phyloP scores from a whole-genome alignment of 2,797 vertebrate genomes.

The Hemibagrus guttatus region DNA sequence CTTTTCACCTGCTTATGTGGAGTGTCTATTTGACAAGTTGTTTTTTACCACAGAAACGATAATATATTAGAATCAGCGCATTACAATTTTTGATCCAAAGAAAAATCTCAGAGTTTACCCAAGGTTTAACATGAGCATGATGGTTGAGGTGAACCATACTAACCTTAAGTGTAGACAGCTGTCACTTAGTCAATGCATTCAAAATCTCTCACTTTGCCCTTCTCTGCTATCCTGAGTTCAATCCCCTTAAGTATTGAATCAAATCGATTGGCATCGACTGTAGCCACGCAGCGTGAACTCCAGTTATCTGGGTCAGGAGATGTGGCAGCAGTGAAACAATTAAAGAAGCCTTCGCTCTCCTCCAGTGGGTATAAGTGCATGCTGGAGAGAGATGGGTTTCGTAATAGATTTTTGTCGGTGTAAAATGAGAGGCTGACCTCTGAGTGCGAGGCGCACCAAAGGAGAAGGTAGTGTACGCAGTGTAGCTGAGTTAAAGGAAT shows the following conservation, averaged over 20 bases:
- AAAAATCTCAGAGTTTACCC: slow-evolving; percentile 5
- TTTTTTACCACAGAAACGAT: neutral
- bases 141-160: slow-evolving; percentile 12
- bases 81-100: neutral
- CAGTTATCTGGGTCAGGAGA: slow-evolving; percentile 64
- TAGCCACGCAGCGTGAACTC: slow-evolving; percentile 58
- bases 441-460: slow-evolving; percentile 54
- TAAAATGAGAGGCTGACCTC: slow-evolving; percentile 81
- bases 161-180: slow-evolving; percentile 42
- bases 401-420: slow-evolving; percentile 81
- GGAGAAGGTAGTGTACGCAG: slow-evolving; percentile 59
- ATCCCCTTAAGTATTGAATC: slow-evolving; percentile 44
- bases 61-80: neutral
- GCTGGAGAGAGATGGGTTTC: slow-evolving; percentile 73
- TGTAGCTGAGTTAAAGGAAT: slow-evolving; percentile 65
- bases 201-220: slow-evolving; percentile 43
- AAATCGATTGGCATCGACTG: slow-evolving; percentile 61
- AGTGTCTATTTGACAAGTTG: neutral
- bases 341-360: slow-evolving; percentile 68
- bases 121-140: slow-evolving; percentile 3
- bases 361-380: slow-evolving; percentile 66
- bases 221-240: slow-evolving; percentile 29
- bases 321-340: slow-evolving; percentile 77
- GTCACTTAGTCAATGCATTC: slow-evolving; percentile 42
- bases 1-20: neutral